Base-by-base conservation (phyloP, 1,140 invertebrate species). In the Drosophila mayri region DNA sequence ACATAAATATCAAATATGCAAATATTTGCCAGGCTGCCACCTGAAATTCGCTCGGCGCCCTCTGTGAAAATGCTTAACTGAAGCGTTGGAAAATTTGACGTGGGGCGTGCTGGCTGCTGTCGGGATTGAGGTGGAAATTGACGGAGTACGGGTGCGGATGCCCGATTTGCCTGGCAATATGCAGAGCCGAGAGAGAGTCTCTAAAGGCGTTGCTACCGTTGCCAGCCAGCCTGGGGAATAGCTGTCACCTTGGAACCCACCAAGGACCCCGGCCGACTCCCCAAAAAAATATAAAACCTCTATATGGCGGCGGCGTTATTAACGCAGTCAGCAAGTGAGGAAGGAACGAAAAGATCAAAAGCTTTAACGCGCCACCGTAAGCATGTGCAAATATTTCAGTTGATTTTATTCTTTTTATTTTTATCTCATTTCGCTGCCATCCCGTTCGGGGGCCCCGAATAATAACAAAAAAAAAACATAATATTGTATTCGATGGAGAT, bases 1-100 rank as follows among this genome's bases (percentile, higher is more conserved):
- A 88, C 85, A 82, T 84, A 90, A 84, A 88, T 90, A 88, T 88
- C 77, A 88, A 88, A 88, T 88, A 88, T 88, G 84, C 85, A 88
- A 88, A 88, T 88, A 88, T 88, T 88, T 88, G 64, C 77, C 71
- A 61, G 76, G 57, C 84, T 80, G 85, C 73, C 79, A 83, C 84
- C 85, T 81, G 76, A 88, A 88, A 81, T 79, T 86, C 55, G 16
- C 47, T 50, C 22, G 57, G 47, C 37, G 64, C 30, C 25, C 41
- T 38, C 47, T 65, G 52, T 63, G 81, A 49, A 80, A 83, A 83
- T 76, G 76, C 79, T 76, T 49, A 82, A 82, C 58, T 80, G 81
- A 68, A 80, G 74, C 60, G 66, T 66, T 63, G 72, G 59, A 76
- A 79, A 76, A 50, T 71, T 78, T 58, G 67, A 82, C 74, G 71